These are phyloP conservation scores for Anthopleura sola DNA, from an alignment of 64 coral and sea anemone species.

Conservation along the genomic window DNA sequence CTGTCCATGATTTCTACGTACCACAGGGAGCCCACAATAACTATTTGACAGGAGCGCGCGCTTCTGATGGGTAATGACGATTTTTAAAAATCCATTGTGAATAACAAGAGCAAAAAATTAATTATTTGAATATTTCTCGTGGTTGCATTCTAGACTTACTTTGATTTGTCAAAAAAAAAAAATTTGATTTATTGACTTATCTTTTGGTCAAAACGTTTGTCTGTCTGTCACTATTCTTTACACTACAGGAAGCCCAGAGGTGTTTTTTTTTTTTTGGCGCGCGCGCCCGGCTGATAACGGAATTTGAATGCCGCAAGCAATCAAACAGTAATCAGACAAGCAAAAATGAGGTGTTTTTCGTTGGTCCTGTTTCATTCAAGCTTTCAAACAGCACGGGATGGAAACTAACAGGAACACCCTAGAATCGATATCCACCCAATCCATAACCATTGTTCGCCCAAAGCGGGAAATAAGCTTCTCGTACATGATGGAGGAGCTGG, in stretches of 20 bases:
- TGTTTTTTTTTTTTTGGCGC: too few relatives aligned
- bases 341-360: background rate
- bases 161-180: too few relatives aligned
- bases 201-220: background rate
- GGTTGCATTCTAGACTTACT: too few relatives aligned
- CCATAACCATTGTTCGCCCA: background rate
- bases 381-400: background rate
- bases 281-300: background rate
- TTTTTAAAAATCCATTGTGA: too few relatives aligned
- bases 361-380: background rate
- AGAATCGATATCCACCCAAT: background rate
- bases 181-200: too few relatives aligned
- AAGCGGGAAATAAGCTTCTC: background rate
- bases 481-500: constrained; percentile 20
- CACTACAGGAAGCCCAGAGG: background rate
- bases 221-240: background rate
- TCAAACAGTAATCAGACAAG: background rate
- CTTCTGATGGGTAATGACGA: too few relatives aligned
- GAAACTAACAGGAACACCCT: background rate
- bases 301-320: background rate
- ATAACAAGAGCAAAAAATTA: too few relatives aligned
- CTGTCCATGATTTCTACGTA: too few relatives aligned
- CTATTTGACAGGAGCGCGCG: background rate
- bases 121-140: too few relatives aligned
- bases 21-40: background rate